Evolutionary conservation across 1,140 invertebrate species (phyloP), one percentile per base, ranked within the genome.

Genomic region (Drosophila sechellia): DNA sequence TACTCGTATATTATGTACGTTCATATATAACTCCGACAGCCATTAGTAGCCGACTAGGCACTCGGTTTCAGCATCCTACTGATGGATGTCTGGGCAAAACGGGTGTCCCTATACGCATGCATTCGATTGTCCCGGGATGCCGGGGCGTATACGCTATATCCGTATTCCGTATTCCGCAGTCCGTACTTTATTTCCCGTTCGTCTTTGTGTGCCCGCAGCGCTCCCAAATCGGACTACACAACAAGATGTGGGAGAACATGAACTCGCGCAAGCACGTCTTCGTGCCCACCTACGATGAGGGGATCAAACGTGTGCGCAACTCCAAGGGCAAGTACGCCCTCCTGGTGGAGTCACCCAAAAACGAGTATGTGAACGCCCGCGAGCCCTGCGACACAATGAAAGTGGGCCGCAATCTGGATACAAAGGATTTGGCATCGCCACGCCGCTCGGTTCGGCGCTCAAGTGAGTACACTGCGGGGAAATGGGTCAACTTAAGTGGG

Each of bases 171-270:
- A 15, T 20, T 35, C 37, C 45, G 12, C 13, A 49, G 6, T 53
- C 31, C 34, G 20, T 50, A 55, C 52, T 61, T 25, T 42, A 72
- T 45, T 42, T 55, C 54, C 37, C 12, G 6, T 46, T 55, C 34
- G 15, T 34, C 34, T 25, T 55, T 83, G 49, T 83, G 50, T 73
- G 48, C 76, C 93, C 92, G 5, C 93, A 98, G 97, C 95, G 95
- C 89, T 98, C 98, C 4, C 96, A 97, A 89, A 97, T 98, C 64
- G 95, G 95, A 40, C 95, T 98, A 2, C 99, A 98, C 93, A 95
- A 96, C 89, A 95, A 96, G 92, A 99, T 99, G 98, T 99, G 97
- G 97, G 96, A 98, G 81, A 98, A 97, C 81, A 99, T 99, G 98
- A 96, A 96, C 76, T 95, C 96, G 11, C 93, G 95, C 74, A 96